A percentile compares a stretch with the other conserved stretches of the same genome.
Conservation (phyloP, 2,888 invertebrate genomes). For the Nephrotoma flavescens region DNA sequence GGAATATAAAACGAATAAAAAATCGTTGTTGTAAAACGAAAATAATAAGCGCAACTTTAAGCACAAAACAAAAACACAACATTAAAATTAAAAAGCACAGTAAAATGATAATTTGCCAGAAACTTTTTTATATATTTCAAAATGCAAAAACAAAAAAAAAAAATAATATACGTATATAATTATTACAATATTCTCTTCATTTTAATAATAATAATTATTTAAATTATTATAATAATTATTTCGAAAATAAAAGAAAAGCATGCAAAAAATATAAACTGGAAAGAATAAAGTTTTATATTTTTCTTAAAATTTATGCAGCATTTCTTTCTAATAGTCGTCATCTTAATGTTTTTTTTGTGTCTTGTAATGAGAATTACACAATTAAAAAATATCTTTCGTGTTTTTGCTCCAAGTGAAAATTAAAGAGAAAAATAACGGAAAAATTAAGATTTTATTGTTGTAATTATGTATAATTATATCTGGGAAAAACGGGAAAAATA, state of each 20-base stretch:
- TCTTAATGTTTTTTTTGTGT: not conserved
- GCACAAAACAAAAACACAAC: not conserved
- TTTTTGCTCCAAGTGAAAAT: not conserved
- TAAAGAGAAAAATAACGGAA: not conserved
- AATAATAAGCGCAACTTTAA: not conserved
- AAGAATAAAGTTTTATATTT: not conserved
- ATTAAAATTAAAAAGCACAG: not conserved
- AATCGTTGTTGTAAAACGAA: not conserved
- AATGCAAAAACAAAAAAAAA: not conserved
- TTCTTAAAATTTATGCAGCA: not conserved
- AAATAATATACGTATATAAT: not conserved
- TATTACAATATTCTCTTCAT: not conserved
- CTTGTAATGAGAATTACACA: not conserved
- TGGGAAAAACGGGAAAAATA: too few species aligned
- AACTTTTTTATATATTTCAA: not conserved
- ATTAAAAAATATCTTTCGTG: not conserved
- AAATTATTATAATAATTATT: not conserved
- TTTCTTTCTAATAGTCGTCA: not conserved
- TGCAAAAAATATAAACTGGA: not conserved
- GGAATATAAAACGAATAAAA: not conserved
- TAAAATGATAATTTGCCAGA: not conserved
- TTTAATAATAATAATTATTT: not conserved
- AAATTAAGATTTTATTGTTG: not conserved
- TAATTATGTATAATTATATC: not conserved
- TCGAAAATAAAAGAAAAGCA: not conserved